These are phyloP conservation scores for Prolemur simus DNA, from an alignment of 2,113 vertebrate genomes.

Conservation along the genomic window DNA sequence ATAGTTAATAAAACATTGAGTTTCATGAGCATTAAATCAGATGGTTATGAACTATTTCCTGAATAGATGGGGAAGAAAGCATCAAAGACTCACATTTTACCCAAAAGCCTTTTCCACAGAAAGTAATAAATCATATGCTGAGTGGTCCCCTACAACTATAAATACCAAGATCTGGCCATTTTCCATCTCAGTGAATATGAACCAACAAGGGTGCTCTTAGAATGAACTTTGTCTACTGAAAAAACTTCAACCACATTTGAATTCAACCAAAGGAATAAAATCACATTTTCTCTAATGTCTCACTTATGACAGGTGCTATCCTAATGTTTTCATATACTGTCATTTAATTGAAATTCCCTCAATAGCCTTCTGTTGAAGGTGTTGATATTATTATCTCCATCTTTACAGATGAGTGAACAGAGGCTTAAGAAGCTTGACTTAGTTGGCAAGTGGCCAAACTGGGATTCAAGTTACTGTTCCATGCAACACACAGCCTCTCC, in stretches of 20 bases:
- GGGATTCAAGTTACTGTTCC: not conserved
- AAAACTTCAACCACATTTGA: not conserved
- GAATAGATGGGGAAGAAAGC: constrained; percentile 45
- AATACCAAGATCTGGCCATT: constrained; percentile 74
- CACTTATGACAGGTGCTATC: not conserved
- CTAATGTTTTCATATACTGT: not conserved
- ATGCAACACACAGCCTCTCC: not conserved
- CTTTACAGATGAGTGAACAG: not conserved
- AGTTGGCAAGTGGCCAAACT: not conserved
- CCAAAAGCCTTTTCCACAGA: constrained; percentile 60
- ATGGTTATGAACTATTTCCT: constrained; percentile 61
- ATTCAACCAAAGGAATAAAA: not conserved
- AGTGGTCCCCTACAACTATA: constrained; percentile 68
- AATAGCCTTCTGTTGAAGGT: not conserved
- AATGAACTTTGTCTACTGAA: not conserved
- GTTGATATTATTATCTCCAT: not conserved
- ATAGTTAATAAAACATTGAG: constrained; percentile 66
- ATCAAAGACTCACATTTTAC: constrained; percentile 48
- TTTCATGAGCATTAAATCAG: constrained; percentile 62
- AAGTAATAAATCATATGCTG: constrained; percentile 57
- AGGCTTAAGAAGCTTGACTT: not conserved
- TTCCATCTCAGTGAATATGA: constrained; percentile 62
- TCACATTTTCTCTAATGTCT: not conserved
- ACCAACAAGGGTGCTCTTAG: not conserved
- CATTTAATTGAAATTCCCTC: not conserved